Evolutionary conservation across 2,888 invertebrate species (phyloP).

Genomic region (Drosophila kuntzei): DNA sequence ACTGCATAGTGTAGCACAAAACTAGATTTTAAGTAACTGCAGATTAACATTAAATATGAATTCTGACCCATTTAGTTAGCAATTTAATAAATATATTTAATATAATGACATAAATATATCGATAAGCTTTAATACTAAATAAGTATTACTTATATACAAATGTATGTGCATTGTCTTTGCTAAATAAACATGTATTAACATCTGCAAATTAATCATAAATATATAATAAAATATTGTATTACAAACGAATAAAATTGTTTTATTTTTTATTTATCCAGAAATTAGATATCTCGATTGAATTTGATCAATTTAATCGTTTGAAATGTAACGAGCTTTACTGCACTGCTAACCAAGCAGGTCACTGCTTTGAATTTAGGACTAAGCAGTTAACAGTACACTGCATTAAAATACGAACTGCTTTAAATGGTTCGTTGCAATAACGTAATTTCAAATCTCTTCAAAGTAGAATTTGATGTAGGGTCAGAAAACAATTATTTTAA

Average conservation of each 20-base stretch:
- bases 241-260: conserved; percentile 1
- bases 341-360: background rate
- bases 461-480: background rate
- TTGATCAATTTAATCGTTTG: too few species aligned
- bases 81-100: conserved; percentile 9
- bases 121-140: conserved; percentile 33
- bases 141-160: conserved; percentile 14
- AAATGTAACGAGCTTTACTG: background rate
- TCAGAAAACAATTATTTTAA: background rate
- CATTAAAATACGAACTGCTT: background rate
- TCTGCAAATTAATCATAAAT: conserved; percentile 16
- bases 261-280: too few species aligned
- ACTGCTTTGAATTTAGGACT: background rate
- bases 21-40: conserved; percentile 23
- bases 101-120: conserved; percentile 16
- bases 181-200: conserved; percentile 27
- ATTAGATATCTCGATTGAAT: too few species aligned
- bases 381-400: conserved; percentile 1
- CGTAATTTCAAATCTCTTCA: background rate
- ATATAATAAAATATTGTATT: conserved; percentile 44
- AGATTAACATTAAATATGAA: conserved; percentile 2
- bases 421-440: background rate
- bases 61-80: conserved; percentile 38
- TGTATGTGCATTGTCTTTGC: conserved; percentile 13
- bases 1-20: conserved; percentile 20